These are phyloP conservation scores for Chironomus striatipennis DNA, from an alignment of 1,140 invertebrate genomes.

Conservation along the genomic window DNA sequence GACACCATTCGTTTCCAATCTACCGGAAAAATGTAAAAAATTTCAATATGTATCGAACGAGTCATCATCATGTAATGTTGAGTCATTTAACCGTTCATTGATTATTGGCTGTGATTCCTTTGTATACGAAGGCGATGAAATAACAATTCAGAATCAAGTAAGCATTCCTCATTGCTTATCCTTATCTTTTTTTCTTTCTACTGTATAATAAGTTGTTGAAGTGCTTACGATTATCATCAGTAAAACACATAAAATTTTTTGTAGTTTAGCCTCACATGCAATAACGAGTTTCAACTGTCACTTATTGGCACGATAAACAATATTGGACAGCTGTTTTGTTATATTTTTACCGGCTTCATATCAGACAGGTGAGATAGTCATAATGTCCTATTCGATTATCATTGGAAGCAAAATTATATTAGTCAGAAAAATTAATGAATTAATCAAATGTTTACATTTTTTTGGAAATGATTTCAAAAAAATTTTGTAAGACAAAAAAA, in stretches of 20 bases:
- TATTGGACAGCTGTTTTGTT: conserved; percentile 58
- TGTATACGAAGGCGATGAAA: conserved; percentile 34
- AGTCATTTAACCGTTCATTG: conserved; percentile 15
- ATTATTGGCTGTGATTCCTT: conserved; percentile 31
- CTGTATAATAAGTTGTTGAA: conserved; percentile 19
- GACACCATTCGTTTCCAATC: conserved; percentile 36
- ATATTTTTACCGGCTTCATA: conserved; percentile 56
- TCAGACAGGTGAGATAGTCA: conserved; percentile 59
- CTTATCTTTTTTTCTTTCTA: conserved; percentile 23
- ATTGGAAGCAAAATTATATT: too few species aligned
- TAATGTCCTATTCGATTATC: too few species aligned
- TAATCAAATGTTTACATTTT: too few species aligned
- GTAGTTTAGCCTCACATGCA: conserved; percentile 49
- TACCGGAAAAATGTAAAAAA: conserved; percentile 40
- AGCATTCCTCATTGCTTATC: conserved; percentile 26
- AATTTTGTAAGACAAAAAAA: too few species aligned
- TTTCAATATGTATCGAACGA: conserved; percentile 28
- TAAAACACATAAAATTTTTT: conserved; percentile 38
- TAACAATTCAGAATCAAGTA: conserved; percentile 38
- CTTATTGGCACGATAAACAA: conserved; percentile 64
- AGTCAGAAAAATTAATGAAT: too few species aligned
- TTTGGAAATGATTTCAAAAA: too few species aligned
- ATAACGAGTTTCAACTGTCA: conserved; percentile 59
- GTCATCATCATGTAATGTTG: not conserved
- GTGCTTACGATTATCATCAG: conserved; percentile 34